Evolutionary conservation across 2,797 vertebrate species (phyloP), one percentile per base, ranked within the genome.

Genomic region (Babyrousa celebensis): DNA sequence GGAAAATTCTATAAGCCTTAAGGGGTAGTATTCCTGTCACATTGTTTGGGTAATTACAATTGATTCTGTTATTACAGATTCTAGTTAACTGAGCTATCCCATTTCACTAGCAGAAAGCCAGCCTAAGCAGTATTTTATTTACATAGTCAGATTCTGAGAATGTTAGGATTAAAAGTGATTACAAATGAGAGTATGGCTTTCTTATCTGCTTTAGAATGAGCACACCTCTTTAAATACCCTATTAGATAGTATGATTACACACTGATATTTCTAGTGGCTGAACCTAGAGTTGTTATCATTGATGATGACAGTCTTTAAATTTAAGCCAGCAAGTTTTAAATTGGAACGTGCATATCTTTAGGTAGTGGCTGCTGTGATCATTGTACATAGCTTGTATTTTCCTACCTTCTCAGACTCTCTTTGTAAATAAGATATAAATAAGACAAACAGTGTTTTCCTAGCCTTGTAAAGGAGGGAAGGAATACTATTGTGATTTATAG

Each of bases 1-100:
- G 72, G 68, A 74, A 93, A 90, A 90, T 82, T 63, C 27, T 60
- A 3, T 87, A 48, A 89, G 4, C 58, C 58, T 91, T 93, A 88
- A 96, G 93, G 54, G 43, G 75, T 72, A 91, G 11, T 7, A 18
- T 95, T 97, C 23, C 82, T 95, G 20, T 93, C 52, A 88, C 29
- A 54, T 62, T 52, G 60, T 60, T 74, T 94, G 23, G 25, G 32
- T 84, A 58, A 80, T 85, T 89, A 75, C 60, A 56, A 85, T 85
- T 94, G 52, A 88, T 95, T 95, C 15, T 74, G 8, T 71, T 85
- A 32, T 75, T 75, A 43, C 3, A 62, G 27, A 71, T 93, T 88
- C 63, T 90, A 52, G 20, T 75, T 87, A 93, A 58, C 25, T 68
- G 11, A 54, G 67, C 85, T 79, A 54, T 82, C 20, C n/a, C 15